Conservation (phyloP, 2,888 invertebrate genomes). For the Gasteruption jaculator region DNA sequence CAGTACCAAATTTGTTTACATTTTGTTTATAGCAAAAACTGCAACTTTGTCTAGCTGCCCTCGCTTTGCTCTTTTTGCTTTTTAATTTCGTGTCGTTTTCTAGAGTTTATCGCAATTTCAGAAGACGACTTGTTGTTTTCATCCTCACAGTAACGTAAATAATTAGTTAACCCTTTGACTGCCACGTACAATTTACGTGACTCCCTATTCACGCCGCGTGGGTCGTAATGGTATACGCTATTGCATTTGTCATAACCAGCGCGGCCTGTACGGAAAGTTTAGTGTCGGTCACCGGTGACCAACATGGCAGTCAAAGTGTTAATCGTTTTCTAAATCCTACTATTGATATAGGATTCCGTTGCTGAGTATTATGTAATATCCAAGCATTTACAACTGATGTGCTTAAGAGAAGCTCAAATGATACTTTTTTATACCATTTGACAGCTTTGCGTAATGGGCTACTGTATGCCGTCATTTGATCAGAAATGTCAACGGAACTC, state of each 20-base stretch:
- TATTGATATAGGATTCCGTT: conserved; percentile 11
- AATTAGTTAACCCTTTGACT: too few relatives aligned
- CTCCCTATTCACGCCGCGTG: too few relatives aligned
- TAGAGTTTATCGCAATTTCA: conserved; percentile 10
- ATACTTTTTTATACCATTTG: conserved; percentile 41
- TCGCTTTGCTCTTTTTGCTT: conserved; percentile 7
- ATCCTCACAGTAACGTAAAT: conserved; percentile 9
- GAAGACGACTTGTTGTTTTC: conserved; percentile 10
- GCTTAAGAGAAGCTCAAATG: conserved; percentile 35
- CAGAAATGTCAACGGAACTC: conserved; percentile 36
- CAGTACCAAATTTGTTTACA: too few relatives aligned
- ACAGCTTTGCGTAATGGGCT: conserved; percentile 36
- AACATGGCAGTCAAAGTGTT: too few relatives aligned
- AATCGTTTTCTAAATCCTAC: conserved; percentile 12
- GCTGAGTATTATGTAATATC: conserved; percentile 14
- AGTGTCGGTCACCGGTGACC: too few relatives aligned
- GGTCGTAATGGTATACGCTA: too few relatives aligned
- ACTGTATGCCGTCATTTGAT: conserved; percentile 33
- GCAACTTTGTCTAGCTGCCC: too few relatives aligned
- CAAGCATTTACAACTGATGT: conserved; percentile 18
- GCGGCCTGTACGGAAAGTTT: too few relatives aligned
- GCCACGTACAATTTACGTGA: too few relatives aligned
- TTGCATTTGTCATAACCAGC: too few relatives aligned
- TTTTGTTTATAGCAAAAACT: too few relatives aligned
- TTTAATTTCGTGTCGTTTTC: conserved; percentile 10